phyloP scores from a whole-genome alignment of 2,113 vertebrate species.

The Cromileptes altivelis region DNA sequence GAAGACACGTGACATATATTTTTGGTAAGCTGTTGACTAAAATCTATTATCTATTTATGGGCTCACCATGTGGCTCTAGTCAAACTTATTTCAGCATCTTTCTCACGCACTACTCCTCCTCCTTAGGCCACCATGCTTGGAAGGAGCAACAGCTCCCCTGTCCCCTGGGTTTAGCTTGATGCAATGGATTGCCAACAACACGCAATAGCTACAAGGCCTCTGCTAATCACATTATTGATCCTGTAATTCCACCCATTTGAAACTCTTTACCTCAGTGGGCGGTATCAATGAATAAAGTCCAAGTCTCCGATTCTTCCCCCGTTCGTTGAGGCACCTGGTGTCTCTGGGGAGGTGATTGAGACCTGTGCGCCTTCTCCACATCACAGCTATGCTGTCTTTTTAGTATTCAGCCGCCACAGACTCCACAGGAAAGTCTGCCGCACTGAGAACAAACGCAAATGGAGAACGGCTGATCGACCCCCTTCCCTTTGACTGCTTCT shows the following conservation, averaged over 20 bases:
- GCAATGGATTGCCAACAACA: slow-evolving; percentile 82
- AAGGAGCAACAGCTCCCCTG: slow-evolving; percentile 42
- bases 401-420: slow-evolving; percentile 74
- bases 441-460: slow-evolving; percentile 70
- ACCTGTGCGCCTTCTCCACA: slow-evolving; percentile 57
- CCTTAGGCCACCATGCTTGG: slow-evolving; percentile 32
- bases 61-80: slow-evolving; percentile 8
- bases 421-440: slow-evolving; percentile 65
- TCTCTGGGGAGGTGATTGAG: slow-evolving; percentile 78
- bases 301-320: slow-evolving; percentile 65
- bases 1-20: not conserved
- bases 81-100: slow-evolving; percentile 34
- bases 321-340: slow-evolving; percentile 61
- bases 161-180: slow-evolving; percentile 76
- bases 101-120: slow-evolving; percentile 40
- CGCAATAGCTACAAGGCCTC: slow-evolving; percentile 84
- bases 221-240: slow-evolving; percentile 88
- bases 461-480: slow-evolving; percentile 67
- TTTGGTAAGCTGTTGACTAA: not conserved
- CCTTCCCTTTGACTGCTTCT: slow-evolving; percentile 56
- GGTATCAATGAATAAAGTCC: slow-evolving; percentile 83
- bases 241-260: slow-evolving; percentile 83
- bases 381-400: slow-evolving; percentile 66
- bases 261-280: slow-evolving; percentile 83
- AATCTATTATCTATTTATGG: not conserved